Conservation (phyloP, 2,888 invertebrate genomes). For the Epicampocera succincta region DNA sequence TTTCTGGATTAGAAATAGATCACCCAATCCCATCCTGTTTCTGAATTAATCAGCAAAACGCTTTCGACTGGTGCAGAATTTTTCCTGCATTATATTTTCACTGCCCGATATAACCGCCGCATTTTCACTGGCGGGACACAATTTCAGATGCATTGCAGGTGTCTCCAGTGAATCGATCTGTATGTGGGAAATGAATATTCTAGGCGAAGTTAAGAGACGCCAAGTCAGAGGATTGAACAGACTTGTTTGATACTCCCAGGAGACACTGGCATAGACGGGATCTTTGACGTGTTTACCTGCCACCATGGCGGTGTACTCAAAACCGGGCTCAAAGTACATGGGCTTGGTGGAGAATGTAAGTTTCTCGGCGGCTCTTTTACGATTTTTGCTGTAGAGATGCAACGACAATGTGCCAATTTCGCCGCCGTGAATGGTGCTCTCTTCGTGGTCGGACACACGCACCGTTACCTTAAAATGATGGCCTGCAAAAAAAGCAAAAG, state of each 20-base stretch:
- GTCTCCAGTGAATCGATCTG: slow-evolving; percentile 88
- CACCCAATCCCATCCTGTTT: too few species aligned
- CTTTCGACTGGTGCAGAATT: slow-evolving; percentile 72
- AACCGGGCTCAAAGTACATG: slow-evolving; percentile 86
- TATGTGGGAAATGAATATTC: slow-evolving; percentile 88
- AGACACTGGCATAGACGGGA: slow-evolving; percentile 86
- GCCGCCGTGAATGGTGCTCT: slow-evolving; percentile 88
- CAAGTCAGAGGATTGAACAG: slow-evolving; percentile 92
- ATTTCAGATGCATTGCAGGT: slow-evolving; percentile 82
- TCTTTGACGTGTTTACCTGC: slow-evolving; percentile 86
- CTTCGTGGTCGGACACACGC: slow-evolving; percentile 87
- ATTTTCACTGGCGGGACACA: slow-evolving; percentile 85
- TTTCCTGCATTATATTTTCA: slow-evolving; percentile 78
- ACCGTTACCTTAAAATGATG: slow-evolving; percentile 90
- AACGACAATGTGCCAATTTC: slow-evolving; percentile 89
- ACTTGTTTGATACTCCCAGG: slow-evolving; percentile 90
- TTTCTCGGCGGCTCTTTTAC: slow-evolving; percentile 84
- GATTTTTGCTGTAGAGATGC: slow-evolving; percentile 85
- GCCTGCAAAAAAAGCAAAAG: slow-evolving; percentile 83
- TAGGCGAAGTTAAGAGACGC: slow-evolving; percentile 88
- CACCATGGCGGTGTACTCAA: slow-evolving; percentile 86
- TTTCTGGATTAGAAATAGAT: background rate
- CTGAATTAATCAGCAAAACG: slow-evolving; percentile 6
- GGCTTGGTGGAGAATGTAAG: slow-evolving; percentile 84
- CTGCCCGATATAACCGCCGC: slow-evolving; percentile 86